phyloP scores from a whole-genome alignment of 2,113 vertebrate genomes.

The Amia ocellicauda region DNA sequence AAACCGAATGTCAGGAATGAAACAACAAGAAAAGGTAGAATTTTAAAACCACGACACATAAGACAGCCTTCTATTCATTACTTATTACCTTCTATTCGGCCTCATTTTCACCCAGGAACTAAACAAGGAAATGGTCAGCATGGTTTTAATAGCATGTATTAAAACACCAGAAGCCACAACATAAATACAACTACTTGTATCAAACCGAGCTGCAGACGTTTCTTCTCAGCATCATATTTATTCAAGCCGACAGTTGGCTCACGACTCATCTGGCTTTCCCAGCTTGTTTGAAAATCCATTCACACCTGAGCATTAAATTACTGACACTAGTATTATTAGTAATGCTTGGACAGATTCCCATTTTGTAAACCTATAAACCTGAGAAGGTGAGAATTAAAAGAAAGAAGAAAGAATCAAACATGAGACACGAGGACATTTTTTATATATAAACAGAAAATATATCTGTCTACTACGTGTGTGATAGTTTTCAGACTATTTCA shows the following conservation, averaged over 20 bases:
- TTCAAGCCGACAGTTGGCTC: slow-evolving; percentile 55
- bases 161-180: slow-evolving; percentile 42
- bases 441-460: slow-evolving; percentile 32
- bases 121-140: slow-evolving; percentile 14
- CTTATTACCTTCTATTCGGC: too few relatives aligned
- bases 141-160: not conserved
- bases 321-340: slow-evolving; percentile 67
- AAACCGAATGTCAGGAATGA: too few relatives aligned
- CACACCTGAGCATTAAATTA: slow-evolving; percentile 73
- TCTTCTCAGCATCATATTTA: slow-evolving; percentile 60
- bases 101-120: slow-evolving; percentile 41
- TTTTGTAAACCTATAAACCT: slow-evolving; percentile 44
- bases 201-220: slow-evolving; percentile 50
- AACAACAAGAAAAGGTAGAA: too few relatives aligned
- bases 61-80: too few relatives aligned
- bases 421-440: slow-evolving; percentile 31
- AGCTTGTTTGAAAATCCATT: slow-evolving; percentile 69
- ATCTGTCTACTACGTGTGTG: slow-evolving; percentile 34
- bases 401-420: slow-evolving; percentile 32
- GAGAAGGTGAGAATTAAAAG: slow-evolving; percentile 32
- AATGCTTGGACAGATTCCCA: slow-evolving; percentile 59
- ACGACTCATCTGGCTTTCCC: slow-evolving; percentile 48
- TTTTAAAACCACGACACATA: too few relatives aligned
- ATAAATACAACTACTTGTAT: slow-evolving; percentile 48
- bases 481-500: slow-evolving; percentile 3